Evolutionary conservation across 1,140 invertebrate genomes (phyloP), one percentile per base, ranked within the genome.

Genomic region (Diploscapter pachys): DNA sequence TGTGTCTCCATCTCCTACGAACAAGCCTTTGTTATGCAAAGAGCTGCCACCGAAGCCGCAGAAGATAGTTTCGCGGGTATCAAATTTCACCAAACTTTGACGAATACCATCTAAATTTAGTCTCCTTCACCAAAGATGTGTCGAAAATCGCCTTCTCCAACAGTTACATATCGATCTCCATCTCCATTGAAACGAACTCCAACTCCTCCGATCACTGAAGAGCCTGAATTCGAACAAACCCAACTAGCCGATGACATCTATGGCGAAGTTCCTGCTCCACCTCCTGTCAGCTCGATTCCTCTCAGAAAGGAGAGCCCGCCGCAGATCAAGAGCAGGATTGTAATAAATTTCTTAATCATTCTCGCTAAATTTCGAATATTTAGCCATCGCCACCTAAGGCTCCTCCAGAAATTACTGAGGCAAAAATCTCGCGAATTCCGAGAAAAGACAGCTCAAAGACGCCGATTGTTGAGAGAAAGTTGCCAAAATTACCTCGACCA

Each of bases 381-480:
- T 8, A 31, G 11, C 73, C 73, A 11, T 65, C 13, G 13, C 49
- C 61, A 64, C 62, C 73, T 31, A 31, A 31, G 6, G 59, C 59
- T 8, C 65, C 72, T 62, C 75, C 75, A 31, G 68, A 76, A 54
- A 76, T 76, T 8, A 71, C 75, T 6, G 75, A 76, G 52, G 70
- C 75, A 4, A 11, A 71, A 59, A 65, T 76, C 55, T 76, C 75
- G 13, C 55, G 75, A 11, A 76, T 76, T 55, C 75, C 75, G 11
- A 76, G 75, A 70, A 11, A 63, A 50, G 75, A 76, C 61, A 71
- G 68, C 31, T 67, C 72, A 52, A 76, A 76, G 53, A 76, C 75
- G n/a, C 75, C 75, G 9, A 65, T 76, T n/a, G 4, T 72, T 8
- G 75, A 76, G 61, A 64, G 75, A 49, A 76, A 76, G 57, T 54